phyloP scores from a whole-genome alignment of 2,797 vertebrate species.

The Dendrocincla tyrannina region DNA sequence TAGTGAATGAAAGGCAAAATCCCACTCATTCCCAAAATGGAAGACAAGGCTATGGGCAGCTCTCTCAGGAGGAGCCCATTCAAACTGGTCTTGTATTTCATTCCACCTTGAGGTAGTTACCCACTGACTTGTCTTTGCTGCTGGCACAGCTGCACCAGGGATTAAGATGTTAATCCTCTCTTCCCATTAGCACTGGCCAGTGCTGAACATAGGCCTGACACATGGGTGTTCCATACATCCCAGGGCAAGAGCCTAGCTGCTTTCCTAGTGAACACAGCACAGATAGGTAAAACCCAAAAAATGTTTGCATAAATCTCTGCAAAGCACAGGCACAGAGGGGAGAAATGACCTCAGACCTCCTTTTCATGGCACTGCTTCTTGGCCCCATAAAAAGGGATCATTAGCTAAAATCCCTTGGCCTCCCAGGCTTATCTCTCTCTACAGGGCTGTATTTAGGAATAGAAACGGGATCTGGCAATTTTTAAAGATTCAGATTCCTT shows the following conservation, averaged over 20 bases:
- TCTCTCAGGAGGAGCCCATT: background rate
- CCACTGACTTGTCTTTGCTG: background rate
- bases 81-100: background rate
- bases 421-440: conserved; percentile 3
- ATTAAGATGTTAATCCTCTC: background rate
- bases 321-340: background rate
- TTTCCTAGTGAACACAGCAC: background rate
- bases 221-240: background rate
- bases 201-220: background rate
- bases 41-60: background rate
- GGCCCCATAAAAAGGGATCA: conserved; percentile 39
- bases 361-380: conserved; percentile 2
- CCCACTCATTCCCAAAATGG: background rate
- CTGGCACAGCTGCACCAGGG: background rate
- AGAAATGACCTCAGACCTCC: background rate
- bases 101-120: background rate
- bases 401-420: conserved; percentile 28
- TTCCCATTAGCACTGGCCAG: background rate
- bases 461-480: conserved; percentile 66
- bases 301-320: background rate
- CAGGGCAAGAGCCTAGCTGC: background rate
- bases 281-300: background rate
- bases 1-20: background rate
- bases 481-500: conserved; percentile 67
- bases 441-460: conserved; percentile 34